Conservation (phyloP, 2,797 vertebrate species). For the Cyprinella venusta region DNA sequence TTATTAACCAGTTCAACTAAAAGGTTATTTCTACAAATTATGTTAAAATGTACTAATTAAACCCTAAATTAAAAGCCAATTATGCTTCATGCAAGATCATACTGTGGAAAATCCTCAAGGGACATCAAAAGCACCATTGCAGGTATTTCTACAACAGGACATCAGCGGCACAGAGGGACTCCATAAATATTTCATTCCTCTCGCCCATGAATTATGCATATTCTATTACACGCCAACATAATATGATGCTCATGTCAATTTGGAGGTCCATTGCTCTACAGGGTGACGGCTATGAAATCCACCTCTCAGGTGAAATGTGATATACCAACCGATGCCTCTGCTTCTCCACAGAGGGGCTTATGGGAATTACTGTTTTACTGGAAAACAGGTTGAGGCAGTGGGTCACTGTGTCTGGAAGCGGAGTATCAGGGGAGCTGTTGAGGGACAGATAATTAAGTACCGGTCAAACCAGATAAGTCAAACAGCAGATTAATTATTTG, state of each 20-base stretch:
- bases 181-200: slow-evolving; percentile 72
- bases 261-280: slow-evolving; percentile 57
- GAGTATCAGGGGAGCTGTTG: slow-evolving; percentile 73
- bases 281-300: slow-evolving; percentile 56
- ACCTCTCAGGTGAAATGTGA: slow-evolving; percentile 62
- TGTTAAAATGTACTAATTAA: background rate
- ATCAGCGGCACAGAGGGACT: slow-evolving; percentile 56
- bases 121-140: slow-evolving; percentile 43
- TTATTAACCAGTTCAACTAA: background rate
- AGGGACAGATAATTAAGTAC: slow-evolving; percentile 76
- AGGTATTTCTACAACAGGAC: slow-evolving; percentile 55
- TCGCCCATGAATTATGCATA: slow-evolving; percentile 66
- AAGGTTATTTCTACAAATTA: background rate
- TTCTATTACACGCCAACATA: slow-evolving; percentile 62
- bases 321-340: slow-evolving; percentile 56
- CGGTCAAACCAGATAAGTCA: slow-evolving; percentile 73
- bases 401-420: slow-evolving; percentile 64
- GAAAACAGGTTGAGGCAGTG: slow-evolving; percentile 57
- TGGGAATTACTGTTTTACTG: slow-evolving; percentile 70
- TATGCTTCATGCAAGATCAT: slow-evolving; percentile 14
- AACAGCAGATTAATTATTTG: slow-evolving; percentile 78
- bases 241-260: slow-evolving; percentile 60
- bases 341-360: slow-evolving; percentile 56
- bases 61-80: slow-evolving; percentile 16
- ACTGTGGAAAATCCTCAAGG: slow-evolving; percentile 1